Evolutionary conservation across 2,888 invertebrate genomes (phyloP), one percentile per base, ranked within the genome.

Genomic region (Diadegma fenestrale): DNA sequence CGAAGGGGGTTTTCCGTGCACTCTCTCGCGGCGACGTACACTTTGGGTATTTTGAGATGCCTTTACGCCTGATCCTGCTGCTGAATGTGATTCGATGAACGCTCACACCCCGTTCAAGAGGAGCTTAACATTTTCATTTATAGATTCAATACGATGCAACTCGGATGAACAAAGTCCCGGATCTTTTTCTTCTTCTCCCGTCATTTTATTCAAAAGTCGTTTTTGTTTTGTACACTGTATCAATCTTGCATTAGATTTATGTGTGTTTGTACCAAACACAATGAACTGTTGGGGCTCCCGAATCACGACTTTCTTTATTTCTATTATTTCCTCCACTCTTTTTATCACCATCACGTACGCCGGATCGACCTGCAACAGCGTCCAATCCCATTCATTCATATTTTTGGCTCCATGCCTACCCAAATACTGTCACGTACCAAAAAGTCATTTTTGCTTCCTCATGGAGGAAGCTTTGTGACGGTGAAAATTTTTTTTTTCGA

Each of bases 71-170:
- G 37, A 48, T 37, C 37, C 19, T 37, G 30, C 61, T 43, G 43
- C 10, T 75, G 37, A 66, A 66, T 66, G 41, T 78, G 82, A 79
- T 69, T 71, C 82, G 80, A 88, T 85, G 85, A 87, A 80, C 75
- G 82, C 68, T 69, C 77, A 84, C 80, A 68, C 78, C 61, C 63
- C n/a, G n/a, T 61, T 45, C 71, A 14, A 63, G 66, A 63, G 58
- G 51, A 75, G 82, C 84, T 76, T 76, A 66, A 63, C 80, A 76
- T 84, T 80, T 80, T 76, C 45, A 71, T 80, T 84, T 76, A 64
- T 79, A 63, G 8, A 66, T 84, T 83, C 79, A 75, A 80, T 84
- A 54, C 54, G 75, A 64, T 48, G 43, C 61, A 76, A 83, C 66
- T 58, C 72, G 58, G 68, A 79, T 58, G 75, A 58, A 78, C 33